Base-by-base conservation (phyloP, 1,140 invertebrate species). In the Stegodyphus dumicola region DNA sequence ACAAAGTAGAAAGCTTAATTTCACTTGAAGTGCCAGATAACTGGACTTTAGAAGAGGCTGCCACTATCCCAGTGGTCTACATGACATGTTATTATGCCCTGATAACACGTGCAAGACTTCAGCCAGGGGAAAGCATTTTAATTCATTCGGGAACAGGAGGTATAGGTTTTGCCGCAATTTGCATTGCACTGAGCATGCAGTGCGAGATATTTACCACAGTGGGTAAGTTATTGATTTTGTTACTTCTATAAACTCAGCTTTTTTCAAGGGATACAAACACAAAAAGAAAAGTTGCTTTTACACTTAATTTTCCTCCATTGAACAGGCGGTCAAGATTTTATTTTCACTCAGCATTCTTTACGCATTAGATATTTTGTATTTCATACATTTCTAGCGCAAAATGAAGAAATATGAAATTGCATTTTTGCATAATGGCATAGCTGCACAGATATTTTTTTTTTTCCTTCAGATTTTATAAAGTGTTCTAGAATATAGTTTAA, bases 81-180 rank as follows among this genome's bases (percentile, higher is more conserved):
- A 93, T 95, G 33, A 98, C 97, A 7, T 92, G 90, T 7, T 93
- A 92, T 88, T 93, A 93, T 88, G 92, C 92, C 48, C 88, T 93
- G 9, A 89, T 95, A 53, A 93, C 97, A 49, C 93, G 97, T 88
- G 98, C 97, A 64, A 91, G 93, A 85, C 93, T 99, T 91, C 93
- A 93, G 88, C 92, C 93, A 75, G 96, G 96, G 5, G 96, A 99
- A 88, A 93, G 93, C 54, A 93, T 99, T 56, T 92, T 99, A 1
- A 95, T 99, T 87, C 98, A 99, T 90, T 97, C 98, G 74, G 98
- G 98, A 87, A 95, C 95, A 87, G 98, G 98, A 87, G 98, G 97
- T 88, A 97, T 99, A n/a, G 97, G 98, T 7, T 96, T 98, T 92
- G 97, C 97, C 6, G 96, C 97, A 85, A 98, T 99, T 88, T 92